Evolutionary conservation across 2,113 vertebrate genomes (phyloP).

Genomic region (Oceanites oceanicus): DNA sequence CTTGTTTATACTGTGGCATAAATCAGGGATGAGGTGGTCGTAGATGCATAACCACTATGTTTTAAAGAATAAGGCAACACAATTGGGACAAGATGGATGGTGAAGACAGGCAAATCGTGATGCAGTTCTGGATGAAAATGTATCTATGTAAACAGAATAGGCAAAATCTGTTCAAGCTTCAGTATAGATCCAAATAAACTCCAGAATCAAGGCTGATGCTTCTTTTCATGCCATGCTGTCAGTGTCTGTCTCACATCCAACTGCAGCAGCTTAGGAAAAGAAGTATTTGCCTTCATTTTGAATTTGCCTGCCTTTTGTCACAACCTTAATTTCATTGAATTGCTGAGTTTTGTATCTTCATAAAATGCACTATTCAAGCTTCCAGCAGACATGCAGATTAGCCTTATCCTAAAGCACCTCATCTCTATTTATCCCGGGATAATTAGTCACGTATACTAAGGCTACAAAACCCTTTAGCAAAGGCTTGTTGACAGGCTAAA

Average conservation of each 20-base stretch:
- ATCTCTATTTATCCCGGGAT: conserved; percentile 68
- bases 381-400: conserved; percentile 50
- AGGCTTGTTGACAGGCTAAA: conserved; percentile 73
- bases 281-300: conserved; percentile 6
- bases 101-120: not conserved
- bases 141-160: not conserved
- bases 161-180: not conserved
- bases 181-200: not conserved
- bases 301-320: conserved; percentile 38
- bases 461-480: conserved; percentile 68
- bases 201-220: not conserved
- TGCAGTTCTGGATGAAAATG: not conserved
- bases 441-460: conserved; percentile 77
- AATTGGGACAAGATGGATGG: not conserved
- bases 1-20: not conserved
- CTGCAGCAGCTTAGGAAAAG: not conserved
- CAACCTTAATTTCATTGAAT: not conserved
- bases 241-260: not conserved
- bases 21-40: not conserved
- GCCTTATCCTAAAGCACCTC: conserved; percentile 56
- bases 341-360: not conserved
- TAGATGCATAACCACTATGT: not conserved
- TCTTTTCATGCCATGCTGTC: not conserved
- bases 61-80: not conserved
- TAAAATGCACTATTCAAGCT: conserved; percentile 16